A percentile compares a stretch with the other conserved stretches of the same genome.
Conservation (phyloP, 2,888 invertebrate genomes). For the Lasioglossum lativentre region DNA sequence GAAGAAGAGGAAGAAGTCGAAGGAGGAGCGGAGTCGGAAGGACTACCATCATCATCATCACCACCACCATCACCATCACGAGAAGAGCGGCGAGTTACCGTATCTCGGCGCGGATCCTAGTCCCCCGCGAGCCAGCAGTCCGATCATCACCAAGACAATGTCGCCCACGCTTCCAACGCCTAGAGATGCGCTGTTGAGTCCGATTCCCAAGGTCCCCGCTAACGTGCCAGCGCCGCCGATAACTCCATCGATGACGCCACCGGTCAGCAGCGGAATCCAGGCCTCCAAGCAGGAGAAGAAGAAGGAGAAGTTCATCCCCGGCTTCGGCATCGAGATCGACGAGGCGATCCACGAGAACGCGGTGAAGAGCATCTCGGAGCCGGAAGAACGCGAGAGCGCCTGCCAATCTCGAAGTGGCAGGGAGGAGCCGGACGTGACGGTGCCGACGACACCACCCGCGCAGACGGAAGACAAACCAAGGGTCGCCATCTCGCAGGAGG, state of each 20-base stretch:
- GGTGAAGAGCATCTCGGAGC: slow-evolving; percentile 91
- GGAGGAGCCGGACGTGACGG: slow-evolving; percentile 81
- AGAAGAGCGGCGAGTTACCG: slow-evolving; percentile 78
- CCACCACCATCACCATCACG: slow-evolving; percentile 83
- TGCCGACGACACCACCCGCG: slow-evolving; percentile 86
- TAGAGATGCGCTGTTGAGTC: slow-evolving; percentile 84
- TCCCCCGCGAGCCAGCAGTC: slow-evolving; percentile 86
- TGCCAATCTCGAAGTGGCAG: slow-evolving; percentile 73
- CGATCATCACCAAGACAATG: slow-evolving; percentile 76
- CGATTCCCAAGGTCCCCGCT: slow-evolving; percentile 83
- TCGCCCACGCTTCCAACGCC: slow-evolving; percentile 79
- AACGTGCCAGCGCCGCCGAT: slow-evolving; percentile 53
- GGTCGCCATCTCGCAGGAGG: slow-evolving; percentile 95
- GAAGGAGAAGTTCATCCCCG: slow-evolving; percentile 88
- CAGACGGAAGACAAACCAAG: slow-evolving; percentile 91
- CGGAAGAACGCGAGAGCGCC: slow-evolving; percentile 80
- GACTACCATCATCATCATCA: slow-evolving; percentile 89
- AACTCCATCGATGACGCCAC: slow-evolving; percentile 66
- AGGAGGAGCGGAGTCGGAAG: slow-evolving; percentile 90
- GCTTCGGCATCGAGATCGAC: slow-evolving; percentile 89
- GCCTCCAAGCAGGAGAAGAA: slow-evolving; percentile 84
- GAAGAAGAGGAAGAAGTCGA: slow-evolving; percentile 93
- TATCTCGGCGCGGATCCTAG: slow-evolving; percentile 86
- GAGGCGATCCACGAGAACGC: slow-evolving; percentile 92
- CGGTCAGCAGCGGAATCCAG: slow-evolving; percentile 66